These are phyloP conservation scores for Andrena camellia DNA, from an alignment of 2,888 invertebrate genomes.

Conservation along the genomic window DNA sequence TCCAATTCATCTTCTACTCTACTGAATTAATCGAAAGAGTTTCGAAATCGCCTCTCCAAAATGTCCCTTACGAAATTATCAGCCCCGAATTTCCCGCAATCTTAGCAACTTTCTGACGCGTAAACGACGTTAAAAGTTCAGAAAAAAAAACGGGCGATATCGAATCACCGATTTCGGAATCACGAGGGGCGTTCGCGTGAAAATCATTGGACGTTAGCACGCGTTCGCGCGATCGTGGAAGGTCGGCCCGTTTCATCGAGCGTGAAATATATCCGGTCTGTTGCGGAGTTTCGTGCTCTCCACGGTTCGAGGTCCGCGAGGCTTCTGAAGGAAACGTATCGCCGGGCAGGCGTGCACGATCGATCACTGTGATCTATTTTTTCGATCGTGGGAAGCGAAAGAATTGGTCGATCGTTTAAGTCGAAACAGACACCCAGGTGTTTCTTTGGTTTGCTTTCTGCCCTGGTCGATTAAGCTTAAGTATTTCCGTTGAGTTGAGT, in stretches of 20 bases:
- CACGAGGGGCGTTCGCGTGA: constrained; percentile 32
- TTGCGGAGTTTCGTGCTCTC: constrained; percentile 18
- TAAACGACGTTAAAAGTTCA: constrained; percentile 1
- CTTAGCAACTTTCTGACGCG: neutral
- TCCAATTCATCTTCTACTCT: too few relatives aligned
- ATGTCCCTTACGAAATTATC: too few relatives aligned
- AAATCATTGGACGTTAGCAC: constrained; percentile 46
- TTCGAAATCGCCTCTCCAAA: too few relatives aligned
- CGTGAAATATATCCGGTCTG: constrained; percentile 65
- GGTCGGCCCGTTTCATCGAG: constrained; percentile 68
- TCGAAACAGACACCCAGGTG: neutral
- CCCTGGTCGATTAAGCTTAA: neutral
- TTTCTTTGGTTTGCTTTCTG: neutral
- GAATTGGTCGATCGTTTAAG: neutral
- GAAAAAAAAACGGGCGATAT: neutral
- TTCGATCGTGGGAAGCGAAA: neutral
- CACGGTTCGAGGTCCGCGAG: constrained; percentile 15
- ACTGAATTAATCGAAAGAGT: too few relatives aligned
- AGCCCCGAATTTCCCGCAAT: neutral
- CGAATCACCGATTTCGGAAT: constrained; percentile 37
- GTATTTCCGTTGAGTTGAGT: neutral
- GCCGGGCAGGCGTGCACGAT: neutral
- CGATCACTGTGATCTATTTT: neutral
- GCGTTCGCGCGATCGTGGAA: constrained; percentile 55
- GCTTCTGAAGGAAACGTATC: constrained; percentile 16